phyloP scores from a whole-genome alignment of 2,888 invertebrate species.

The Muscina levida region DNA sequence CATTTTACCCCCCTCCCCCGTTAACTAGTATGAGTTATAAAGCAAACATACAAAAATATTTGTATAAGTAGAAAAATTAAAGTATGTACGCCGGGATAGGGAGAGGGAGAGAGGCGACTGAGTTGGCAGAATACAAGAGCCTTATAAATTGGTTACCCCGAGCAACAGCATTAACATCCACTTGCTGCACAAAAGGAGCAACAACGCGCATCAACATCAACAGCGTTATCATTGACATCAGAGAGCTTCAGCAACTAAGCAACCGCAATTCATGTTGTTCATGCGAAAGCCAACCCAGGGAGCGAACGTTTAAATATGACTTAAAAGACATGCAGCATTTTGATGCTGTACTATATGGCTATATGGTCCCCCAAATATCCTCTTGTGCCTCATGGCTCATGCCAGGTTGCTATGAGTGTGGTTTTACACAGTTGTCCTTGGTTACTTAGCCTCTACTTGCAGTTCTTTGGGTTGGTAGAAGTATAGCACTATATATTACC shows the following conservation, averaged over 20 bases:
- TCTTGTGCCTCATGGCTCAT: conserved; percentile 26
- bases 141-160: conserved; percentile 66
- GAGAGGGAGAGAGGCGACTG: too few species aligned
- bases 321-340: conserved; percentile 42
- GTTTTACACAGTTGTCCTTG: conserved; percentile 64
- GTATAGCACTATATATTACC: conserved; percentile 53
- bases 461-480: neutral
- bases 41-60: conserved; percentile 50
- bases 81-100: too few species aligned
- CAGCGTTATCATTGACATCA: conserved; percentile 33
- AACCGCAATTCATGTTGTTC: conserved; percentile 59
- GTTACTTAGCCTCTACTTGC: conserved; percentile 42
- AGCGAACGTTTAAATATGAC: conserved; percentile 57
- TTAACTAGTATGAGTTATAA: too few species aligned
- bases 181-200: conserved; percentile 59
- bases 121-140: conserved; percentile 41
- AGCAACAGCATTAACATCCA: conserved; percentile 65
- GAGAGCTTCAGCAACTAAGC: conserved; percentile 50
- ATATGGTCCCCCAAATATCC: too few species aligned
- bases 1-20: too few species aligned
- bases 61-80: conserved; percentile 44
- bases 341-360: neutral
- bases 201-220: neutral
- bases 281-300: conserved; percentile 32
- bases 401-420: conserved; percentile 51